A percentile compares a stretch with the other conserved stretches of the same genome.
These are phyloP conservation scores for Coboldia fuscipes DNA, from an alignment of 1,140 invertebrate genomes.

Conservation along the genomic window DNA sequence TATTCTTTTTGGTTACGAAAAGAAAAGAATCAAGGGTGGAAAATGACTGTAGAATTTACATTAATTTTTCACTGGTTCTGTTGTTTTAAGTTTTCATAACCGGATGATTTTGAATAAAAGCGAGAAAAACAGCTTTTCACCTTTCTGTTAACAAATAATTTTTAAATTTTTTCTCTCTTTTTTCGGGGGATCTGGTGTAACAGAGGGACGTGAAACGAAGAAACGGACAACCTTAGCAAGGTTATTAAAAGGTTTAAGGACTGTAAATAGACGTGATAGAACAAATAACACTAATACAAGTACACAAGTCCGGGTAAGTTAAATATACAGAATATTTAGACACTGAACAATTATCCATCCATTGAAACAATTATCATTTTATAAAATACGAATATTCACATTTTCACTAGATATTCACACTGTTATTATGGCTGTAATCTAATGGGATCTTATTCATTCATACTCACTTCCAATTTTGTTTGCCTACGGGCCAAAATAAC, in stretches of 20 bases:
- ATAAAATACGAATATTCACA: too few species aligned
- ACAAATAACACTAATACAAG: slow-evolving; percentile 16
- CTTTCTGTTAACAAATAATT: background rate
- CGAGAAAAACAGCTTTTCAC: background rate
- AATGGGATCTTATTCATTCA: too few species aligned
- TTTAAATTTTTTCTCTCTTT: background rate
- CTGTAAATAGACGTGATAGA: slow-evolving; percentile 22
- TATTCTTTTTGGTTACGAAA: too few species aligned
- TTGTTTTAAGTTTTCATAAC: background rate
- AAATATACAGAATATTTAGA: background rate
- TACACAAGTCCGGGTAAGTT: slow-evolving; percentile 19
- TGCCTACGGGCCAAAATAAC: too few species aligned
- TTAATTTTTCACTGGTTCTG: background rate
- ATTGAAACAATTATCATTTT: background rate
- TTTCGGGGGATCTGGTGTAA: background rate
- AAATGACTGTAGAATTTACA: background rate
- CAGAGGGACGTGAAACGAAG: slow-evolving; percentile 19
- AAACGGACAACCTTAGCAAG: slow-evolving; percentile 21
- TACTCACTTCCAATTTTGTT: too few species aligned
- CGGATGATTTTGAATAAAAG: background rate
- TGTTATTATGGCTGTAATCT: too few species aligned
- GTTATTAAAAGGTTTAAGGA: slow-evolving; percentile 20
- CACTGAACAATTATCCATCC: background rate
- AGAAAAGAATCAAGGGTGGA: too few species aligned
- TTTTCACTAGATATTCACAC: too few species aligned